Evolutionary conservation across 2,113 vertebrate genomes (phyloP).

Genomic region (Sporophila hypoxantha): DNA sequence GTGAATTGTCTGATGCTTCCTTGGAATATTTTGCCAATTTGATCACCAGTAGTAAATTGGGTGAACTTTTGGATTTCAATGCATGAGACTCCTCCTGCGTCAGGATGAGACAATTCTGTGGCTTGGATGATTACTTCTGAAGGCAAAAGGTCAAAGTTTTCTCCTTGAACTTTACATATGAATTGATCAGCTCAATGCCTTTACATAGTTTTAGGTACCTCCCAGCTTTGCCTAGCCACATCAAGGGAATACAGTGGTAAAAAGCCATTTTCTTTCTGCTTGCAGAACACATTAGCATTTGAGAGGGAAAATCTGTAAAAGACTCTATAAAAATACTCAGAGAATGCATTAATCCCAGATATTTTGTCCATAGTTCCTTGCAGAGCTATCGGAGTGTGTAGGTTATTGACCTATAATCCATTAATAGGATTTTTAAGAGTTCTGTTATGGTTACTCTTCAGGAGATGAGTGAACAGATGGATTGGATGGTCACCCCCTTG

Average conservation of each 20-base stretch:
- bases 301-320: slow-evolving; percentile 33
- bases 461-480: slow-evolving; percentile 34
- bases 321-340: slow-evolving; percentile 21
- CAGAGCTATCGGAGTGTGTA: background rate
- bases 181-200: slow-evolving; percentile 30
- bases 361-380: slow-evolving; percentile 28
- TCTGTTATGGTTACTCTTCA: slow-evolving; percentile 32
- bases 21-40: background rate
- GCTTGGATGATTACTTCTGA: slow-evolving; percentile 29
- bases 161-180: slow-evolving; percentile 51
- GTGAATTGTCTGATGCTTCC: background rate
- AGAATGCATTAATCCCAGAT: slow-evolving; percentile 51
- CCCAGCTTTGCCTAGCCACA: background rate
- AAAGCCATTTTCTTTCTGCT: slow-evolving; percentile 28
- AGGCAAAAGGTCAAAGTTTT: slow-evolving; percentile 35
- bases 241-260: slow-evolving; percentile 10
- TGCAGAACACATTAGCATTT: slow-evolving; percentile 44
- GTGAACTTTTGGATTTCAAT: slow-evolving; percentile 43
- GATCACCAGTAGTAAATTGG: slow-evolving; percentile 8
- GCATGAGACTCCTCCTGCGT: background rate
- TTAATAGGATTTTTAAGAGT: slow-evolving; percentile 57
- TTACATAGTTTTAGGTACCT: slow-evolving; percentile 33
- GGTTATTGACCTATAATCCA: slow-evolving; percentile 56
- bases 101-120: slow-evolving; percentile 27
- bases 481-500: slow-evolving; percentile 17